Conservation (phyloP, 2,113 vertebrate species). For the Dipodomys ordii region DNA sequence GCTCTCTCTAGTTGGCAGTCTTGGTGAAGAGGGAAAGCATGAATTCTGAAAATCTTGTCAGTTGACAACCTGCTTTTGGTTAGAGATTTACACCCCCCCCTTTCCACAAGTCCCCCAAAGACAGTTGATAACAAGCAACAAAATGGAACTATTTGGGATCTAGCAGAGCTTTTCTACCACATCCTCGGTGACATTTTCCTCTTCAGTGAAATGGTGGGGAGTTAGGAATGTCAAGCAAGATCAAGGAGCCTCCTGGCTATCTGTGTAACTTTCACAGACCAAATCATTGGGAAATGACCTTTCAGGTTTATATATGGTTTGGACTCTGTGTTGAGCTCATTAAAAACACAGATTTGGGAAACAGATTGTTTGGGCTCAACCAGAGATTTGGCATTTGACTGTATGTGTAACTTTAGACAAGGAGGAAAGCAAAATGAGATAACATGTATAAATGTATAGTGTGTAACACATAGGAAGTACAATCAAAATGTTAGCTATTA, state of each 20-base stretch:
- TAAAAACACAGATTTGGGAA: constrained; percentile 18
- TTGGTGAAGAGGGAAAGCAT: constrained; percentile 41
- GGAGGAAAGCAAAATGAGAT: constrained; percentile 34
- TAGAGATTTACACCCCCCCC: constrained; percentile 42
- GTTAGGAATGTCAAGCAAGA: constrained; percentile 7
- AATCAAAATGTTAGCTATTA: neutral
- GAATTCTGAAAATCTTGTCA: constrained; percentile 57
- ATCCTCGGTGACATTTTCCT: neutral
- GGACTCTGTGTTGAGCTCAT: neutral
- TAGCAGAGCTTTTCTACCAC: neutral
- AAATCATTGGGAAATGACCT: constrained; percentile 15
- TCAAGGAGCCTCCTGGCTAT: neutral
- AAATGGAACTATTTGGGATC: neutral
- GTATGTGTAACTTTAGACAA: constrained; percentile 25
- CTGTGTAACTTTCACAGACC: constrained; percentile 1
- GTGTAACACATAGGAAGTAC: neutral
- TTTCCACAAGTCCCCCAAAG: constrained; percentile 13
- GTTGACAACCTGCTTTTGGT: constrained; percentile 60
- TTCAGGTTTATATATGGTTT: neutral
- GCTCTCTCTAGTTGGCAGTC: constrained; percentile 45
- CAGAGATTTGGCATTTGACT: constrained; percentile 4
- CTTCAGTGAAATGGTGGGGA: neutral
- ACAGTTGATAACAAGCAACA: constrained; percentile 11
- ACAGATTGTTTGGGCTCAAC: constrained; percentile 6
- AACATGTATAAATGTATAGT: neutral